Percentiles rank a stretch among this genome's conserved stretches.
These are phyloP conservation scores for Oreochromis grahami DNA, from an alignment of 2,797 vertebrate species.

Conservation along the genomic window DNA sequence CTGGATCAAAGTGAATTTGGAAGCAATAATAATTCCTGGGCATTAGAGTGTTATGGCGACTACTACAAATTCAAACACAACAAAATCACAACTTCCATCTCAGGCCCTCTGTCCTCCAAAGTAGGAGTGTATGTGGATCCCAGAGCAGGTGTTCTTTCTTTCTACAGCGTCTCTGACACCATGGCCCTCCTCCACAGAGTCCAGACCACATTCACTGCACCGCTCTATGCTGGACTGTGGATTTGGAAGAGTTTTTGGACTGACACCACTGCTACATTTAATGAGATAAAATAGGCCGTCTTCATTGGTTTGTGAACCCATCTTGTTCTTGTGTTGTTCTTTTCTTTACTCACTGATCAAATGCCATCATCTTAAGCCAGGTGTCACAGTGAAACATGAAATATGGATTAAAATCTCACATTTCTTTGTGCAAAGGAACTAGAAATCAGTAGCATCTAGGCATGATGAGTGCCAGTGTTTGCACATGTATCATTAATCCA, in stretches of 20 bases:
- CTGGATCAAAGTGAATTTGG: too few relatives aligned
- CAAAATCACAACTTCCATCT: too few relatives aligned
- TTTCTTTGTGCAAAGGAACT: not conserved
- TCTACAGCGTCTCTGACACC: not conserved
- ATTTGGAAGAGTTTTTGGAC: rapidly evolving
- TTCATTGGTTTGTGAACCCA: not conserved
- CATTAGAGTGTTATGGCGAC: too few relatives aligned
- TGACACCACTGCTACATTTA: not conserved
- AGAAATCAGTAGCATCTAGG: rapidly evolving
- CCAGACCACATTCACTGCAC: not conserved
- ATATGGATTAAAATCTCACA: rapidly evolving
- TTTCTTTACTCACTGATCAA: not conserved
- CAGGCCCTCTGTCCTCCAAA: not conserved
- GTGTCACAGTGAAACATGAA: rapidly evolving
- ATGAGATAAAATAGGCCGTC: rapidly evolving
- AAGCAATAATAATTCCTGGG: too few relatives aligned
- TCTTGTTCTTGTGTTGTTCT: not conserved
- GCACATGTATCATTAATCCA: not conserved
- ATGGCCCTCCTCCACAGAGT: not conserved
- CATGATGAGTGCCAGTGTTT: rapidly evolving
- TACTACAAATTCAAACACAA: too few relatives aligned
- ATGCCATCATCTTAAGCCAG: not conserved
- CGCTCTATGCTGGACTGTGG: not conserved
- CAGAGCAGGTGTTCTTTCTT: not conserved
- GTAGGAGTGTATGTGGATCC: not conserved